Evolutionary conservation across 92 coral and sea anemone genomes (phyloP), one percentile per base, ranked within the genome.

Genomic region (Paramuricea clavata): DNA sequence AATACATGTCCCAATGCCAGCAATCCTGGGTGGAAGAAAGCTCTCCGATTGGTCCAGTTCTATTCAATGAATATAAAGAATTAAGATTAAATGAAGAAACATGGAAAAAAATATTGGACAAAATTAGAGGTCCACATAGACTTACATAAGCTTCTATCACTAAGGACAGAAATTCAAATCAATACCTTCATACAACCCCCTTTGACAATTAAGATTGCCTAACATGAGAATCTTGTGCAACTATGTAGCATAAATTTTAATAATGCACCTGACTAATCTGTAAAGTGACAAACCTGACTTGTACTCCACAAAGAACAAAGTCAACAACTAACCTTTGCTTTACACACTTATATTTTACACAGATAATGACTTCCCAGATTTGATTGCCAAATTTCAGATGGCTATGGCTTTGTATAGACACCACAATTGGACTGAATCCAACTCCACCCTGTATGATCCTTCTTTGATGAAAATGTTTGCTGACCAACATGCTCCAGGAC

Each of bases 401-500:
- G 73, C 83, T 28, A 39, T 43, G 47, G 73, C 83, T 28, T 52
- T 82, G 69, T 72, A 71, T 25, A 32, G 69, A 33, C 42, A 74
- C 62, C 77, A 82, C 64, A 49, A 82, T 41, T 32, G 74, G 39
- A 57, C 47, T 33, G 42, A 69, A 68, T 41, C 65, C 19, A 44
- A 67, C 74, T 67, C 74, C 44, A 35, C 2, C 44, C 88, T 87
- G 4, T 90, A 90, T 36, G 86, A 84, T 26, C 92, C 93, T 64
- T 32, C 41, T 42, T 41, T 32, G 17, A 82, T 93, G 90, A 52
- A 78, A 76, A 32, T 23, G 22, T 88, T 93, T 86, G 69, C 89
- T n/a, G 93, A 91, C 56, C 23, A 56, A 60, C 49, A 77, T 85
- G 91, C 94, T 27, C 97, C 94, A 69, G 92, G 91, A 13, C 85